phyloP scores from a whole-genome alignment of 2,797 vertebrate species.

The Lutjanus argentimaculatus region DNA sequence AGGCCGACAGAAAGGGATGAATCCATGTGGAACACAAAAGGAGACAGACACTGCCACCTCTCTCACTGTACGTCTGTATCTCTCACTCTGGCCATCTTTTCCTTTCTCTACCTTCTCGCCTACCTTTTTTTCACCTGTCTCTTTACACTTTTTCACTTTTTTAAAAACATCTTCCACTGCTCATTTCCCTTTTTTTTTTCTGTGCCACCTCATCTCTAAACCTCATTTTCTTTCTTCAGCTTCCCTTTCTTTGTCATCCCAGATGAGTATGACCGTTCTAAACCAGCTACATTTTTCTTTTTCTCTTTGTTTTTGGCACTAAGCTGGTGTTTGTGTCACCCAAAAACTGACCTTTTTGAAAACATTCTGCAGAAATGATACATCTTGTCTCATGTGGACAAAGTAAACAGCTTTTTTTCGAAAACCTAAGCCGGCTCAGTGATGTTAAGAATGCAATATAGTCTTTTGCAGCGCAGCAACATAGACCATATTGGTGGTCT shows the following conservation, averaged over 20 bases:
- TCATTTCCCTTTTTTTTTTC: neutral
- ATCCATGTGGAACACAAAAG: slow-evolving; percentile 75
- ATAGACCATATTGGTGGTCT: neutral
- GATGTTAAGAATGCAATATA: neutral
- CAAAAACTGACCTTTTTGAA: neutral
- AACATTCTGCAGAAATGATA: neutral
- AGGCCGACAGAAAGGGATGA: slow-evolving; percentile 63
- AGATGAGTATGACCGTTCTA: rapidly evolving
- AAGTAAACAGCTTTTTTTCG: neutral
- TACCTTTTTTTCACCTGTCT: slow-evolving; percentile 18
- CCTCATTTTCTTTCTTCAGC: neutral
- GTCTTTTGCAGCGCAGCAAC: too few species aligned
- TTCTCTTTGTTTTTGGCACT: neutral
- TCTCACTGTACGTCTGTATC: slow-evolving; percentile 40
- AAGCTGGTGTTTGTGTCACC: neutral
- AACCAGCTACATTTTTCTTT: neutral
- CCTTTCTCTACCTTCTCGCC: neutral
- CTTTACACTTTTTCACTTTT: slow-evolving; percentile 21
- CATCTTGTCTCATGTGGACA: neutral
- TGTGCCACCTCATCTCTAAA: neutral
- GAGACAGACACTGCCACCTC: slow-evolving; percentile 58
- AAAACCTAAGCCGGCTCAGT: neutral
- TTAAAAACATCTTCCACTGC: slow-evolving; percentile 8
- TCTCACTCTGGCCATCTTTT: neutral
- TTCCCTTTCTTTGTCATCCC: neutral